Percentiles rank a stretch among this genome's conserved stretches.
phyloP scores from a whole-genome alignment of 2,113 vertebrate genomes.

The Bolborhynchus lineola region DNA sequence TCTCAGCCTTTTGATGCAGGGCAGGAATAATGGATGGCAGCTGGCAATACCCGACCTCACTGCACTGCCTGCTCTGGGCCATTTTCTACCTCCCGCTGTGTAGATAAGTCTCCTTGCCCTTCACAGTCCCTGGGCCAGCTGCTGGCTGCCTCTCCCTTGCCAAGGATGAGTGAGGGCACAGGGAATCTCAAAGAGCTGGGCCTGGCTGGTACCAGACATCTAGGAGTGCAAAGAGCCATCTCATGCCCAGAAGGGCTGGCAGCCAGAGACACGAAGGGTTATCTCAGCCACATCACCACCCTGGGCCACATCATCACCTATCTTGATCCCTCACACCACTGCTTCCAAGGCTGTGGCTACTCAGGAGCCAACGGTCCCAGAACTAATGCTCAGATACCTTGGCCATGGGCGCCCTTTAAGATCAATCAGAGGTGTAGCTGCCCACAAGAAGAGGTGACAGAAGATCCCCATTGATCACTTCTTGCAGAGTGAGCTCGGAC shows the following conservation, averaged over 20 bases:
- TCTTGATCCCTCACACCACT: rapidly evolving
- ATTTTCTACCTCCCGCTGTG: background rate
- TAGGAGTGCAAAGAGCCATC: background rate
- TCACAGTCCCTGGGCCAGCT: background rate
- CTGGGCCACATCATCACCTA: background rate
- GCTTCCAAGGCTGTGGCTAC: background rate
- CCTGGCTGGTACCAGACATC: background rate
- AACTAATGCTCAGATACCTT: rapidly evolving
- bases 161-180: background rate
- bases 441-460: background rate
- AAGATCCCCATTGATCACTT: background rate
- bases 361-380: background rate
- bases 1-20: conserved; percentile 46
- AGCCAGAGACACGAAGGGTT: background rate
- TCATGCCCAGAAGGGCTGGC: background rate
- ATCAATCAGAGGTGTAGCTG: background rate
- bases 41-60: background rate
- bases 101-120: background rate
- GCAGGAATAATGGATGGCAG: conserved; percentile 6
- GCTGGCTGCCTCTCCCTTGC: background rate
- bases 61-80: background rate
- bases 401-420: background rate
- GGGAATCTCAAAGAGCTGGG: background rate
- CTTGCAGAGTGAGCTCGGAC: background rate
- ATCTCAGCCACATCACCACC: background rate